Conservation (phyloP, 1,140 invertebrate genomes). For the Heterodera schachtii region DNA sequence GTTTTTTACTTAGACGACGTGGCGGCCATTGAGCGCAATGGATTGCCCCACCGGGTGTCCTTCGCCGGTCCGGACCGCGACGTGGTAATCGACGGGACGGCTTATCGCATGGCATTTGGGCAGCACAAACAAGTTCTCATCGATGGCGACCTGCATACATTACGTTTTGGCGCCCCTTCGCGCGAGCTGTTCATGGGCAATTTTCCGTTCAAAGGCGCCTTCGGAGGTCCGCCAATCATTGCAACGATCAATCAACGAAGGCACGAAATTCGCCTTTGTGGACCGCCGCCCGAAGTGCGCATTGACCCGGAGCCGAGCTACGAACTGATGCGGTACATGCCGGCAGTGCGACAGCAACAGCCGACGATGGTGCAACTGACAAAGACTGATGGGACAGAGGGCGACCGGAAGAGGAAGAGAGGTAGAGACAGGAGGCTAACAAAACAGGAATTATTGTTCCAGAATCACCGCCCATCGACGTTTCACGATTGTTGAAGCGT, state of each 20-base stretch:
- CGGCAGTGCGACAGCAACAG: conserved; percentile 38
- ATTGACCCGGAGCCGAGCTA: conserved; percentile 67
- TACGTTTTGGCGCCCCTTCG: conserved; percentile 86
- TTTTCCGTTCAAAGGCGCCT: conserved; percentile 82
- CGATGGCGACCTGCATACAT: conserved; percentile 70
- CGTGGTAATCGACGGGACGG: conserved; percentile 53
- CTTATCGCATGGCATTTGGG: conserved; percentile 54
- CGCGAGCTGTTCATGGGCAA: conserved; percentile 87
- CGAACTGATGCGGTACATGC: conserved; percentile 58
- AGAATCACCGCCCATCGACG: conserved; percentile 5
- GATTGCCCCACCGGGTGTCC: conserved; percentile 55
- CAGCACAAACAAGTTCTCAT: conserved; percentile 66
- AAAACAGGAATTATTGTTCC: not conserved
- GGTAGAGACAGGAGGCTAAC: too few species aligned
- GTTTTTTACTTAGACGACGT: conserved; percentile 58
- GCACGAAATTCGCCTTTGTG: conserved; percentile 81
- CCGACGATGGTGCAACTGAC: conserved; percentile 8
- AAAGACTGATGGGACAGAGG: not conserved
- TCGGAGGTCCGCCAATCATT: conserved; percentile 84
- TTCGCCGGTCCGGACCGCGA: conserved; percentile 54
- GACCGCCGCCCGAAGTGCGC: conserved; percentile 76
- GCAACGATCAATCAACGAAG: conserved; percentile 79
- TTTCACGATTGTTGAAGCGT: conserved; percentile 23
- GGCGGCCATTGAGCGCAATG: conserved; percentile 62
- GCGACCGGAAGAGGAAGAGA: too few species aligned